Evolutionary conservation across 1,140 invertebrate species (phyloP).

Genomic region (Manduca sexta): DNA sequence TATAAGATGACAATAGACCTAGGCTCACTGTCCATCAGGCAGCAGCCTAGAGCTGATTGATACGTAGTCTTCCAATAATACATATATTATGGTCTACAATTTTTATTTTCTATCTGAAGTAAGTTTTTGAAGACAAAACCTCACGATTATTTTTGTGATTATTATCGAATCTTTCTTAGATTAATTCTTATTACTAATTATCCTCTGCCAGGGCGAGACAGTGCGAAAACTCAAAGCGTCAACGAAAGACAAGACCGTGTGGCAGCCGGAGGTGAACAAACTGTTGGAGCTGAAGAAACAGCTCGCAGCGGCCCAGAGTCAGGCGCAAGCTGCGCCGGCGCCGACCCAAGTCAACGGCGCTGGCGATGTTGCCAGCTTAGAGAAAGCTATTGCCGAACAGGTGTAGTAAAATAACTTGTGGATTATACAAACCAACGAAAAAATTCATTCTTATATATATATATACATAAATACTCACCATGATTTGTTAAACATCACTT

Average conservation of each 20-base stretch:
- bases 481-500: neutral
- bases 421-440: neutral
- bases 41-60: too few species aligned
- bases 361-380: conserved; percentile 63
- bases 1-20: too few species aligned
- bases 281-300: conserved; percentile 85
- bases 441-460: neutral
- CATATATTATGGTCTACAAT: too few species aligned
- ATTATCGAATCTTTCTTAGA: too few species aligned
- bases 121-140: too few species aligned
- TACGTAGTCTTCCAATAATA: too few species aligned
- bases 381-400: conserved; percentile 78
- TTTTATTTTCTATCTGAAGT: too few species aligned
- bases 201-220: conserved; percentile 80
- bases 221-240: conserved; percentile 83
- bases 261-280: conserved; percentile 81
- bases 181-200: too few species aligned
- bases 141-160: too few species aligned
- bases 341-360: conserved; percentile 12
- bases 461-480: neutral
- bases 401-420: conserved; percentile 28
- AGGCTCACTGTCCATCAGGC: too few species aligned
- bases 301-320: conserved; percentile 67
- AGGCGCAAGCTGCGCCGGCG: neutral
- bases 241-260: conserved; percentile 80